A percentile compares a stretch with the other conserved stretches of the same genome.
Conservation (phyloP, 2,797 vertebrate genomes). For the Rhinella marina region DNA sequence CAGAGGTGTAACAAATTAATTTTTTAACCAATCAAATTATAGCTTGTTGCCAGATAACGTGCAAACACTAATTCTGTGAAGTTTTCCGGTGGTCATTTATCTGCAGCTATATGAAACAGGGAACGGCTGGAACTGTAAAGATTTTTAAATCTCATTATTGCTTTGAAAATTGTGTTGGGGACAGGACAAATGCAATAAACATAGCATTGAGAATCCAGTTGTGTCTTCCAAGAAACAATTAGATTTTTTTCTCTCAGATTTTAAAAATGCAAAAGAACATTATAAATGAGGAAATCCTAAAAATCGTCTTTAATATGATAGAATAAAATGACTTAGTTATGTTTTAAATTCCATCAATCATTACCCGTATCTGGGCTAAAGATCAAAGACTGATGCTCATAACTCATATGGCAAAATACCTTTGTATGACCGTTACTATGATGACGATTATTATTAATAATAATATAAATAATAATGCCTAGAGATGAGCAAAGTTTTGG, state of each 20-base stretch:
- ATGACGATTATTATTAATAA: background rate
- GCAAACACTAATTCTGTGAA: conserved; percentile 85
- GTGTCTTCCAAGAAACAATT: conserved; percentile 68
- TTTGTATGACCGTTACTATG: background rate
- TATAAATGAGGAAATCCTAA: conserved; percentile 43
- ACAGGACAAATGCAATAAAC: conserved; percentile 74
- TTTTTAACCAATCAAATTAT: conserved; percentile 86
- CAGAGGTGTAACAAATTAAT: conserved; percentile 86
- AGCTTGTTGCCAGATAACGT: conserved; percentile 81
- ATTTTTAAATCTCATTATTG: conserved; percentile 78
- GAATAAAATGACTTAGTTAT: conserved; percentile 46
- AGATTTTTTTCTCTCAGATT: conserved; percentile 59
- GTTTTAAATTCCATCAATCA: conserved; percentile 70
- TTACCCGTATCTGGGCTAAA: conserved; percentile 60
- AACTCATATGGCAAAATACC: conserved; percentile 3
- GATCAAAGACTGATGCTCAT: background rate
- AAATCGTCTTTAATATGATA: conserved; percentile 55
- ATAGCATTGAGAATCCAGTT: conserved; percentile 71
- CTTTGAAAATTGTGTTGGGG: conserved; percentile 76
- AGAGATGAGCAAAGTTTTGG: too few species aligned
- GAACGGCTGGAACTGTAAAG: conserved; percentile 72
- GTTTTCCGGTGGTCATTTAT: conserved; percentile 84
- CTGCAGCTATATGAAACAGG: conserved; percentile 73
- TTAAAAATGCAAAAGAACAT: conserved; percentile 69
- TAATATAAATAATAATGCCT: background rate